Evolutionary conservation across 2,797 vertebrate species (phyloP), one percentile per base, ranked within the genome.

Genomic region (Calcarius lapponicus): DNA sequence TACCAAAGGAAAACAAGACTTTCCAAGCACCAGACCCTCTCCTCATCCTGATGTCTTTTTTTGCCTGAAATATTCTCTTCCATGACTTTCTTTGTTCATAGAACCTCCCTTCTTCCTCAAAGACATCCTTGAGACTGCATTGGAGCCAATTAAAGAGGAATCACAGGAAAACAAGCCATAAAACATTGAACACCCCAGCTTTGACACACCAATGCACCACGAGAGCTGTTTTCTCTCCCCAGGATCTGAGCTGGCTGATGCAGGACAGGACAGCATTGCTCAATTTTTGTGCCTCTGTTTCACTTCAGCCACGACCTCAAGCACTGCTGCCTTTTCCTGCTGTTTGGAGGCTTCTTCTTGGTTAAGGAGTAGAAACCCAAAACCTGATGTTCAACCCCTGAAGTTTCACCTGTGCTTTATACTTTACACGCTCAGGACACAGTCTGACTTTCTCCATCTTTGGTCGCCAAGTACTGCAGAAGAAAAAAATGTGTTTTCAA

Each of bases 111-210:
- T 87, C 78, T 18, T 43, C 40, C 50, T 53, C 13, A 4, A 8
- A 74, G 69, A 53, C 29, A 50, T 45, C 36, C 28, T 58, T 0
- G 0, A n/a, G 22, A 66, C 26, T 45, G 22, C 26, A 15, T 1
- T 71, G n/a, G 14, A 73, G n/a, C 20, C 17, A 9, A 7, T 67
- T 38, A 57, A 67, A 73, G 40, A 90, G 21, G 43, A 72, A 40
- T 38, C 40, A 45, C 24, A 16, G 9, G 28, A 34, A 88, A 79
- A 18, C 11, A 36, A 72, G n/a, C 31, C 17, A 17, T 31, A 10
- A 47, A 61, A 34, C 0, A 1, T 19, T 11, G 67, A 45, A 38
- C 17, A 13, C 24, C 72, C 72, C 71, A 72, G n/a, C 24, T 57
- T 15, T 53, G 78, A 13, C 5, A 3, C 3, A 14, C 18, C 42